These are phyloP conservation scores for Menidia beryllina DNA, from an alignment of 2,113 vertebrate genomes.

Conservation along the genomic window DNA sequence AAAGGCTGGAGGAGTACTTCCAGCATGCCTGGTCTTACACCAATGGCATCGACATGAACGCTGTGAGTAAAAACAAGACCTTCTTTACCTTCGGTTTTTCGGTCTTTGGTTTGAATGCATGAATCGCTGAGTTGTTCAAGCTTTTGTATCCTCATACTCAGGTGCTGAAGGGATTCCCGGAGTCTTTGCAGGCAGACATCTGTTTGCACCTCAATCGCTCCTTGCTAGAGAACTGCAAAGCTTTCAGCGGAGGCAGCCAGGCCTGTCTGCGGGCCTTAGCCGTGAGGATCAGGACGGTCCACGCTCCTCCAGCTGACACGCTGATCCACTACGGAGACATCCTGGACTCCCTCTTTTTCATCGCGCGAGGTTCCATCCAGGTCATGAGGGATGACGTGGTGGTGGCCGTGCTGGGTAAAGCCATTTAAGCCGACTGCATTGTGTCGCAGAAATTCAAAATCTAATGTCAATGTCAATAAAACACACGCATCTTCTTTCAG, in stretches of 20 bases:
- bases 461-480: neutral
- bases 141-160: constrained; percentile 54
- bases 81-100: too few relatives aligned
- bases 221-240: constrained; percentile 93
- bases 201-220: constrained; percentile 95
- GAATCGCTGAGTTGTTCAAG: neutral
- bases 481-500: constrained; percentile 69
- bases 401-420: constrained; percentile 90
- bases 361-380: constrained; percentile 94
- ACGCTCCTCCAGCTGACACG: constrained; percentile 92
- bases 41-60: constrained; percentile 97
- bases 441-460: neutral
- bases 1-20: constrained; percentile 96
- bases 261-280: constrained; percentile 91
- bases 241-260: constrained; percentile 91
- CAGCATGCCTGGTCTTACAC: constrained; percentile 98
- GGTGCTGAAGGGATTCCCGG: constrained; percentile 97
- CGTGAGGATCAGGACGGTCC: constrained; percentile 92
- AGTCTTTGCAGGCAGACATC: constrained; percentile 96
- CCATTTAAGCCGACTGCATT: neutral
- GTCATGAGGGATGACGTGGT: constrained; percentile 90
- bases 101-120: neutral
- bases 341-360: constrained; percentile 93
- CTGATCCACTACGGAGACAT: constrained; percentile 93
- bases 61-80: constrained; percentile 78